Evolutionary conservation across 1,140 invertebrate genomes (phyloP).

Genomic region (Ips nitidus): DNA sequence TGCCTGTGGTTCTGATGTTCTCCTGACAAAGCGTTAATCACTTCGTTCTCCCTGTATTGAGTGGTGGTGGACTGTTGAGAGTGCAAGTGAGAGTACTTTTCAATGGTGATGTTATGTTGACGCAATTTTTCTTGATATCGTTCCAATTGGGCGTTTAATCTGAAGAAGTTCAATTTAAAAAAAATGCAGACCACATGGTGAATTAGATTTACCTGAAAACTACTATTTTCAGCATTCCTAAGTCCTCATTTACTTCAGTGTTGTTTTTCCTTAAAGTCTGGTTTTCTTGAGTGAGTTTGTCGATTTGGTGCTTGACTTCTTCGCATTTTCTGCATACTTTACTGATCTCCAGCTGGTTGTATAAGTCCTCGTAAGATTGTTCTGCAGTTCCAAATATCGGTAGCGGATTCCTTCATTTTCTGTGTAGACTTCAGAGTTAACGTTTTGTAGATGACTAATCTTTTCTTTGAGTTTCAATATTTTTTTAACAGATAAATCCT

Average conservation of each 20-base stretch:
- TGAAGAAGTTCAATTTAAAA: conserved; percentile 40
- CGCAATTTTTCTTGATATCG: conserved; percentile 66
- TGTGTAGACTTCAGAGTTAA: conserved; percentile 41
- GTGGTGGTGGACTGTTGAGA: conserved; percentile 16
- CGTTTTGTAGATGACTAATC: conserved; percentile 38
- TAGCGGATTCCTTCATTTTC: conserved; percentile 42
- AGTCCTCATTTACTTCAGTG: conserved; percentile 59
- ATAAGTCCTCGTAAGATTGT: conserved; percentile 38
- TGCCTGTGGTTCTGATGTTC: conserved; percentile 45
- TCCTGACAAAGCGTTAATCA: conserved; percentile 41
- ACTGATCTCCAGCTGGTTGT: conserved; percentile 38
- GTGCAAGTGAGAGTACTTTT: conserved; percentile 27
- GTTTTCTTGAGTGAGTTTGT: conserved; percentile 53
- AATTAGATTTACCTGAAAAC: conserved; percentile 58
- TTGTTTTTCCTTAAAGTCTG: conserved; percentile 55
- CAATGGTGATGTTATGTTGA: conserved; percentile 42
- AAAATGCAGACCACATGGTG: neutral
- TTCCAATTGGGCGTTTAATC: conserved; percentile 67
- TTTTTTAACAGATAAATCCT: conserved; percentile 46
- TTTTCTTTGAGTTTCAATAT: conserved; percentile 49
- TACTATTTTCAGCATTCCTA: conserved; percentile 66
- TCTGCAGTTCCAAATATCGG: conserved; percentile 40
- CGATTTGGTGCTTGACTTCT: conserved; percentile 52
- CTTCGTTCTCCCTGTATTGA: conserved; percentile 43
- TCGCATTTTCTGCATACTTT: conserved; percentile 49